Percentiles rank a stretch among this genome's conserved stretches.
Evolutionary conservation across 2,888 invertebrate species (phyloP).

Genomic region (Amiota communis): DNA sequence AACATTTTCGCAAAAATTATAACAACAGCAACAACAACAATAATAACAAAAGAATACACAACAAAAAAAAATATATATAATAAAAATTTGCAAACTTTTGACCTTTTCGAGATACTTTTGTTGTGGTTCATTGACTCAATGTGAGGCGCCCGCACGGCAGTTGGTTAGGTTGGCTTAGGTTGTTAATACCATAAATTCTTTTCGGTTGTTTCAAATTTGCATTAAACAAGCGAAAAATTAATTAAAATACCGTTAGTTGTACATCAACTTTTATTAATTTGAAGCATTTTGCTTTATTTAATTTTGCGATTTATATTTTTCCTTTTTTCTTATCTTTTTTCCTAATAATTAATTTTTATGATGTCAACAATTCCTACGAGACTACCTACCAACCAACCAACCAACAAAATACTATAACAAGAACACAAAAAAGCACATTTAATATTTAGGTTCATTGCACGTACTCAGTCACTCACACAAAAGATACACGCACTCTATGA

Average conservation of each 20-base stretch:
- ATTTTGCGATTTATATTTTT: not conserved
- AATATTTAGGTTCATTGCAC: too few relatives aligned
- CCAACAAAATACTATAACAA: too few relatives aligned
- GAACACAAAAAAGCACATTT: too few relatives aligned
- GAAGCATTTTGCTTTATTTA: not conserved
- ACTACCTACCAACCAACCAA: too few relatives aligned
- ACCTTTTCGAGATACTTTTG: conserved; percentile 43
- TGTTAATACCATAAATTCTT: conserved; percentile 19
- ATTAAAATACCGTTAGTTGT: conserved; percentile 18
- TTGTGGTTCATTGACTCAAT: conserved; percentile 58
- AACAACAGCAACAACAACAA: conserved; percentile 10
- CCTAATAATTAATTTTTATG: conserved; percentile 5
- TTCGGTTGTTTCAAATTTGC: conserved; percentile 17
- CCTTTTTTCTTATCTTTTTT: too few relatives aligned
- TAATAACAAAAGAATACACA: conserved; percentile 29
- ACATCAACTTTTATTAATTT: not conserved
- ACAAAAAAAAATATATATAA: conserved; percentile 32
- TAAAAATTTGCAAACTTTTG: conserved; percentile 48
- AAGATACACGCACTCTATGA: too few relatives aligned
- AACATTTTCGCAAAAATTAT: conserved; percentile 14
- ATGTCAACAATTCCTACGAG: too few relatives aligned
- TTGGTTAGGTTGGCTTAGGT: conserved; percentile 35
- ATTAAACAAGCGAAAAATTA: conserved; percentile 22
- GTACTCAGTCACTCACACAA: too few relatives aligned
- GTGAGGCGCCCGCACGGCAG: conserved; percentile 16